Conservation (phyloP, 2,113 vertebrate genomes). For the Seriola aureovittata region DNA sequence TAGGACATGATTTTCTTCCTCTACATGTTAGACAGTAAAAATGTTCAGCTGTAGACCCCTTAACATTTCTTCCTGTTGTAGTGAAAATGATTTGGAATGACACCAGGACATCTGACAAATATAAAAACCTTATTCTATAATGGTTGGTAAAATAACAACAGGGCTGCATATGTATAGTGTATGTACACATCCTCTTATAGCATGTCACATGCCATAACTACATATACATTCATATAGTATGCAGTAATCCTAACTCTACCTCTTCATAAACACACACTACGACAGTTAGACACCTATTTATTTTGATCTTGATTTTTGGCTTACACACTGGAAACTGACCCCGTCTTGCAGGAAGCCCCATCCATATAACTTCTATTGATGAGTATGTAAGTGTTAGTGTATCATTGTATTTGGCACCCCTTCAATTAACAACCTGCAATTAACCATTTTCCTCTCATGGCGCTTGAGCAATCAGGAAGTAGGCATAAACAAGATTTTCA, state of each 20-base stretch:
- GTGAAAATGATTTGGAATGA: neutral
- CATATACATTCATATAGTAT: neutral
- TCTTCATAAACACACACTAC: too few relatives aligned
- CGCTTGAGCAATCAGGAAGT: neutral
- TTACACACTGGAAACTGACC: neutral
- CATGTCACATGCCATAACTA: neutral
- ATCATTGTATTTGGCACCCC: neutral
- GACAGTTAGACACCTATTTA: neutral
- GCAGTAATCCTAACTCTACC: too few relatives aligned
- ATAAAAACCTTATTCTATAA: neutral
- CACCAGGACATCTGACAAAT: neutral
- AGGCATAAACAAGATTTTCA: neutral
- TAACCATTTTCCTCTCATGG: neutral
- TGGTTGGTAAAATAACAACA: neutral
- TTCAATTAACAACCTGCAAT: neutral
- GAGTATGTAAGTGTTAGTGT: too few relatives aligned
- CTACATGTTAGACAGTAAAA: neutral
- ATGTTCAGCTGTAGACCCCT: neutral
- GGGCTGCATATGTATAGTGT: neutral
- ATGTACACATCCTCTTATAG: neutral
- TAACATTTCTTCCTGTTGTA: neutral
- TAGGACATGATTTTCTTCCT: neutral
- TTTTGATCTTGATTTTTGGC: neutral
- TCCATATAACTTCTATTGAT: neutral
- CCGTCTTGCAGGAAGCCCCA: neutral